Conservation (phyloP, 2,113 vertebrate species). For the Thomomys bottae region DNA sequence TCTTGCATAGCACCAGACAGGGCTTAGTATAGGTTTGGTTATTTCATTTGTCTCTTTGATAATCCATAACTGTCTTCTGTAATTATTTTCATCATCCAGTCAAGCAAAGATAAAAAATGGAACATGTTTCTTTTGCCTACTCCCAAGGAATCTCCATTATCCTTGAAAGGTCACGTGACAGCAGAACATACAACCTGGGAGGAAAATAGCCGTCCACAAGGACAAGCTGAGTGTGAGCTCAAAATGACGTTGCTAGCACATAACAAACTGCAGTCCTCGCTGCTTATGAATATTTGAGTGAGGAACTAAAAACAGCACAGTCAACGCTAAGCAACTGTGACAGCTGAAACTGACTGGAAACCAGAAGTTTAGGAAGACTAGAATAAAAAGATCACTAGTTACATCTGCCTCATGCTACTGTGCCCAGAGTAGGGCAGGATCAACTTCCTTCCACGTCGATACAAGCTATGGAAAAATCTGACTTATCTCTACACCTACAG, state of each 20-base stretch:
- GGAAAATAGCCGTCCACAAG: slow-evolving; percentile 80
- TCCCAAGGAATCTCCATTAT: slow-evolving; percentile 87
- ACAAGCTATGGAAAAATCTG: slow-evolving; percentile 38
- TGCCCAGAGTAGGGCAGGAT: slow-evolving; percentile 47
- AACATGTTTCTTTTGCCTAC: slow-evolving; percentile 79
- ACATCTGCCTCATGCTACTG: slow-evolving; percentile 12
- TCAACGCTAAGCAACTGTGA: slow-evolving; percentile 91
- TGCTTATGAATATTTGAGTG: slow-evolving; percentile 96
- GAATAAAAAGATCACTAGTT: slow-evolving; percentile 81
- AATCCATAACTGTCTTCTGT: slow-evolving; percentile 91
- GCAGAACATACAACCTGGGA: slow-evolving; percentile 70
- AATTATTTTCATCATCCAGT: slow-evolving; percentile 87
- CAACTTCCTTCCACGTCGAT: slow-evolving; percentile 56
- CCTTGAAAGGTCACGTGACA: slow-evolving; percentile 83
- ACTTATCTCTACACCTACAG: slow-evolving; percentile 65
- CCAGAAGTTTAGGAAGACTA: slow-evolving; percentile 80
- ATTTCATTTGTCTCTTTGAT: slow-evolving; percentile 87
- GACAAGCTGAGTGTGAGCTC: slow-evolving; percentile 83
- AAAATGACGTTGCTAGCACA: slow-evolving; percentile 90
- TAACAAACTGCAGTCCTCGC: slow-evolving; percentile 86
- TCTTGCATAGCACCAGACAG: slow-evolving; percentile 79
- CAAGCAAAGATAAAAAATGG: slow-evolving; percentile 89
- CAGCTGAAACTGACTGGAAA: slow-evolving; percentile 91
- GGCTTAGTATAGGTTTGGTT: slow-evolving; percentile 87
- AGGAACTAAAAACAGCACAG: slow-evolving; percentile 91